Evolutionary conservation across 2,113 vertebrate genomes (phyloP), one percentile per base, ranked within the genome.

Genomic region (Petroica traversi): DNA sequence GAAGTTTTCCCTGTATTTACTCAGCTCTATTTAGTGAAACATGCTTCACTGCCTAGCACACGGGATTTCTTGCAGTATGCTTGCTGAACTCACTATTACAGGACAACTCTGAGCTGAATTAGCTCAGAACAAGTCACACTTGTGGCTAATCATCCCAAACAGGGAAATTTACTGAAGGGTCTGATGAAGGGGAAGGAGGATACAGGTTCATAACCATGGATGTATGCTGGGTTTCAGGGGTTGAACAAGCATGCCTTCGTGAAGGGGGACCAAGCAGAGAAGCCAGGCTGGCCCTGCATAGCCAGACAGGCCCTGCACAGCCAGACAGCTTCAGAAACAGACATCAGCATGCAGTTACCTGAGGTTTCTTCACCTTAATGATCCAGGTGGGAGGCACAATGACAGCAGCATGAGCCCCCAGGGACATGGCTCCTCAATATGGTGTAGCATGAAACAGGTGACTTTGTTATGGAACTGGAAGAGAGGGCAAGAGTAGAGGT

Each of bases 371-470:
- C 98, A 99, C 99, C 99, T 99, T 99, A 98, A 99, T 99, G 98
- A 99, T 99, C 99, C 99, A 99, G n/a, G 99, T 99, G 26, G 99
- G 99, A 1, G 99, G 99, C 40, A 99, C 98, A 85, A 99, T 99
- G 68, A 99, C 99, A 88, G 99, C 99, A 13, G 99, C 99, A 5
- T 99, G 99, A 68, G 99, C 99, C 90, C 99, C 99, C 88, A 99
- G 97, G 31, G 99, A 97, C 99, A 99, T 3, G 99, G 99, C 97
- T 99, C 99, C 97, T 99, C 99, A 3, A 99, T 99, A 95, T 99
- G 99, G 91, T 99, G 99, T 92, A 99, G 98, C 99, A 99, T 99
- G 98, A 99, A 99, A 97, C 99, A 99, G 85, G 99, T 99, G 97
- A 99, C 99, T 98, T 99, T 99, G 96, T 99, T 99, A 97, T 99